phyloP scores from a whole-genome alignment of 2,113 vertebrate species.

The Chionomys nivalis region DNA sequence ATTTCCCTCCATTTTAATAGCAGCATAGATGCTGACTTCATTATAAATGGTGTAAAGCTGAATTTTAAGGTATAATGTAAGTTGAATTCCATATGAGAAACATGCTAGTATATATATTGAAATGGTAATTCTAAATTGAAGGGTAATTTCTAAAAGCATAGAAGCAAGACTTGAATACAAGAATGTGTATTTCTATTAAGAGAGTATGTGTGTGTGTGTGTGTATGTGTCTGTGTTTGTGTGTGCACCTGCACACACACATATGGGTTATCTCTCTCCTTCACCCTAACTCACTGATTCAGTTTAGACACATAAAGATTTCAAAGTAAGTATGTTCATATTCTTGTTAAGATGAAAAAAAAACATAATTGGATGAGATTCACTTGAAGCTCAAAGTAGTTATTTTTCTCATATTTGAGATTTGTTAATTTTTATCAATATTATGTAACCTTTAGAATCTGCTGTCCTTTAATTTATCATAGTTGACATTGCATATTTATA shows the following conservation, averaged over 20 bases:
- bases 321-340: slow-evolving; percentile 21
- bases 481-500: not conserved
- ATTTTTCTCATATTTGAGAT: not conserved
- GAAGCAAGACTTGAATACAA: not conserved
- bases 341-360: not conserved
- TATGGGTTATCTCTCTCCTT: not conserved
- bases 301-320: not conserved
- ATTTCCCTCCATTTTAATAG: not conserved
- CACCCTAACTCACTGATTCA: not conserved
- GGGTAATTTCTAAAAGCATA: not conserved
- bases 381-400: not conserved
- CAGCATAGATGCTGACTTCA: not conserved
- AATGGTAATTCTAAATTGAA: not conserved
- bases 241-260: rapidly evolving
- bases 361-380: not conserved
- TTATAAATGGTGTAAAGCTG: not conserved
- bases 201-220: not conserved
- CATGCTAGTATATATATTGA: not conserved
- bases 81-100: not conserved
- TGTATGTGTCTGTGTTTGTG: not conserved
- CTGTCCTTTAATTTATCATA: not conserved
- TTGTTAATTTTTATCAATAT: not conserved
- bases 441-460: not conserved
- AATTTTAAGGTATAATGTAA: not conserved
- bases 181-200: not conserved